Percentiles rank a stretch among this genome's conserved stretches.
Conservation (phyloP, 2,113 vertebrate genomes). For the Dolichallabes microphthalmus region DNA sequence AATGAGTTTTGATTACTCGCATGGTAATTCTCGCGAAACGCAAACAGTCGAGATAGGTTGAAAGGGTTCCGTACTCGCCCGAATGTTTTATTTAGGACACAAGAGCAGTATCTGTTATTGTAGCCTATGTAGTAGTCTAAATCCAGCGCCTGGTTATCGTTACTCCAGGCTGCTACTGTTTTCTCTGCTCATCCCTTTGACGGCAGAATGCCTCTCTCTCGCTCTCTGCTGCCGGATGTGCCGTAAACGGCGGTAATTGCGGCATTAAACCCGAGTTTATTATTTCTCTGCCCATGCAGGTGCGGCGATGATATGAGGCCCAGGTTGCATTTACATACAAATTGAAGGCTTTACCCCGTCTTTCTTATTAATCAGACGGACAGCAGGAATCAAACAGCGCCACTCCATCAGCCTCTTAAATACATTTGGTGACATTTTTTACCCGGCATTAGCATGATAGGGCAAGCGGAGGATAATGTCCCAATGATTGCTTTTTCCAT, state of each 20-base stretch:
- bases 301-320: conserved; percentile 97
- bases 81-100: not conserved
- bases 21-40: not conserved
- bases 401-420: conserved; percentile 99
- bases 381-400: conserved; percentile 99
- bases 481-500: conserved; percentile 99
- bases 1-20: not conserved
- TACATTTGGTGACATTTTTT: conserved; percentile 99
- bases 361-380: conserved; percentile 99
- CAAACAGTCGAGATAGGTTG: not conserved
- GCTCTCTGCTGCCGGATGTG: conserved; percentile 75
- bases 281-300: conserved; percentile 98
- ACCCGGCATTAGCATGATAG: conserved; percentile 99
- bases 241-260: conserved; percentile 99
- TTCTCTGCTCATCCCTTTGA: conserved; percentile 13
- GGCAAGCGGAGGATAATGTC: conserved; percentile 99
- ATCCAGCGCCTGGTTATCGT: conserved; percentile 6
- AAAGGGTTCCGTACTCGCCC: not conserved
- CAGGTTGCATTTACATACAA: conserved; percentile 99
- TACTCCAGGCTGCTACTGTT: not conserved
- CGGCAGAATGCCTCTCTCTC: conserved; percentile 40
- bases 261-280: conserved; percentile 99
- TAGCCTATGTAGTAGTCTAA: not conserved
- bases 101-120: not conserved
- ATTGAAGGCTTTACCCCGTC: conserved; percentile 91